phyloP scores from a whole-genome alignment of 2,888 invertebrate genomes.

The Ametastegia equiseti region DNA sequence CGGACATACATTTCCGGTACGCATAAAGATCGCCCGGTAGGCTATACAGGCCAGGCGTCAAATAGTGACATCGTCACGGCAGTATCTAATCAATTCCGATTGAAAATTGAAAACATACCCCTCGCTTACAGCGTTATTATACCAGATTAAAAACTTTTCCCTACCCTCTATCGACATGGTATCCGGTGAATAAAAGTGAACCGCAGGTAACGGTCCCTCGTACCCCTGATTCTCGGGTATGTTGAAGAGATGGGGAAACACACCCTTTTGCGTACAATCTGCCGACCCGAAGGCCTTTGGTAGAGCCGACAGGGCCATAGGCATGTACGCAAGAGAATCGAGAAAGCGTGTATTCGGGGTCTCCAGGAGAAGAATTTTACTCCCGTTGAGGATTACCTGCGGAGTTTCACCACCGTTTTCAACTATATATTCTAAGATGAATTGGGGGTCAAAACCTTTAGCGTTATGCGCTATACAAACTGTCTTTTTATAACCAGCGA shows the following conservation, averaged over 20 bases:
- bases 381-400: slow-evolving; percentile 55
- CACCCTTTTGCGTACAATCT: slow-evolving; percentile 54
- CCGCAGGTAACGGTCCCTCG: slow-evolving; percentile 55
- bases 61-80: slow-evolving; percentile 59
- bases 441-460: slow-evolving; percentile 51
- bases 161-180: slow-evolving; percentile 52
- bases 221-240: slow-evolving; percentile 58
- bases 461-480: slow-evolving; percentile 51
- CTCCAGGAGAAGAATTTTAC: slow-evolving; percentile 55
- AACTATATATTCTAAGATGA: slow-evolving; percentile 49
- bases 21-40: slow-evolving; percentile 59
- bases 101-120: slow-evolving; percentile 60
- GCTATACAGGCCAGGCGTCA: slow-evolving; percentile 60
- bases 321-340: slow-evolving; percentile 63
- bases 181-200: slow-evolving; percentile 56
- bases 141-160: slow-evolving; percentile 57
- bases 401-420: slow-evolving; percentile 48
- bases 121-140: slow-evolving; percentile 49
- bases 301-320: slow-evolving; percentile 58
- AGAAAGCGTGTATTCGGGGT: slow-evolving; percentile 55
- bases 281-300: slow-evolving; percentile 62
- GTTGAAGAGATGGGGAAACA: slow-evolving; percentile 62
- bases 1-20: slow-evolving; percentile 58
- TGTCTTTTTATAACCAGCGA: background rate
- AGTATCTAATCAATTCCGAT: slow-evolving; percentile 60